Base-by-base conservation (phyloP, 2,113 vertebrate species). In the Podarcis muralis region DNA sequence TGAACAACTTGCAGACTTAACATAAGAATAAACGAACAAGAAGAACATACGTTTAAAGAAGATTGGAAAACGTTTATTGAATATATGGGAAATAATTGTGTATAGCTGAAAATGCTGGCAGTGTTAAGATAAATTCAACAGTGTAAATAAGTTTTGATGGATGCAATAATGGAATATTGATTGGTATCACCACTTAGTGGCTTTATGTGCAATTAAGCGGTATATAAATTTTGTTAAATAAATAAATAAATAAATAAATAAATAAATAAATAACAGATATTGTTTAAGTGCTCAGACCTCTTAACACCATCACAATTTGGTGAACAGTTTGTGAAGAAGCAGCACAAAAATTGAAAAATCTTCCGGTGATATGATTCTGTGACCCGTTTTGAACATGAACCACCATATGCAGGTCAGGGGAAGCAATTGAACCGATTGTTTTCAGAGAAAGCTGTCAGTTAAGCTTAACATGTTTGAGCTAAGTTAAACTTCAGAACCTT, bases 371-470 rank as follows among this genome's bases (percentile, higher is more conserved):
- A 0, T 37, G 87, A 89, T 88, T 91, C 80, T 90, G 80, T 76
- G 93, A 88, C 91, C 2, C 5, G 37, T 90, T 94, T 89, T 2
- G 0, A 84, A 85, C 23, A 22, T 83, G 74, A 79, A 71, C 81
- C 89, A 84, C 69, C 85, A 91, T 82, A 48, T 85, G 85, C 80
- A 91, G 88, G 85, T 91, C 91, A 93, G 91, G 92, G 89, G 89
- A 94, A 92, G 92, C 87, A 0, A 88, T 90, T 92, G 88, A 92
- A 85, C 53, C n/a, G 77, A 57, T 87, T 48, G 83, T 84, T 92
- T 90, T 80, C 83, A 93, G 90, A 89, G 88, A 93, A 95, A 94
- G 82, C n/a, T 72, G 87, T 91, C 92, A 83, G 75, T 89, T 92
- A 92, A 25, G 16, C 37, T 93, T 93, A 93, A 91, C 92, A 78